phyloP scores from a whole-genome alignment of 2,113 vertebrate genomes.

The Raja brachyura region DNA sequence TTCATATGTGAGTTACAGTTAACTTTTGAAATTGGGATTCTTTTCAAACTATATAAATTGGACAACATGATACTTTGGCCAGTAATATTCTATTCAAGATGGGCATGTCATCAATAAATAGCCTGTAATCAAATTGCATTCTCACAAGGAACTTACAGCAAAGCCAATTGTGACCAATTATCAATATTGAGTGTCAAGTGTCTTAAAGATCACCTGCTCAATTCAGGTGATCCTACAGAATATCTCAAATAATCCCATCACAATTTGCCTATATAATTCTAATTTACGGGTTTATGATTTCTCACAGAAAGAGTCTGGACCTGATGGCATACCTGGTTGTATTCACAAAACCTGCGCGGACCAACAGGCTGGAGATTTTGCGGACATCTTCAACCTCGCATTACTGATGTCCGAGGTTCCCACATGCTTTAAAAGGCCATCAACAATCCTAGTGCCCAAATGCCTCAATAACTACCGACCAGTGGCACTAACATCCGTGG shows the following conservation, averaged over 20 bases:
- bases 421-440: no score
- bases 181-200: neutral
- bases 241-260: neutral
- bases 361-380: no score
- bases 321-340: no score
- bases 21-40: neutral
- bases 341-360: no score
- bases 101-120: neutral
- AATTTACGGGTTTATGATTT: neutral
- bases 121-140: neutral
- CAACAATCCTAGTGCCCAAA: no score
- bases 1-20: neutral
- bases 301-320: no score
- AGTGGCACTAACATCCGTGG: no score
- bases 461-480: no score
- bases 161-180: no score
- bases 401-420: no score
- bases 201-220: neutral
- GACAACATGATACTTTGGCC: neutral
- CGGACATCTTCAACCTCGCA: no score
- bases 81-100: neutral
- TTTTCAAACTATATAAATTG: neutral
- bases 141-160: neutral
- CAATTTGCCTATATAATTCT: neutral
- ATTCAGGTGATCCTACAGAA: neutral